These are phyloP conservation scores for Drosophila pectinifera DNA, from an alignment of 1,140 invertebrate species.

Conservation along the genomic window DNA sequence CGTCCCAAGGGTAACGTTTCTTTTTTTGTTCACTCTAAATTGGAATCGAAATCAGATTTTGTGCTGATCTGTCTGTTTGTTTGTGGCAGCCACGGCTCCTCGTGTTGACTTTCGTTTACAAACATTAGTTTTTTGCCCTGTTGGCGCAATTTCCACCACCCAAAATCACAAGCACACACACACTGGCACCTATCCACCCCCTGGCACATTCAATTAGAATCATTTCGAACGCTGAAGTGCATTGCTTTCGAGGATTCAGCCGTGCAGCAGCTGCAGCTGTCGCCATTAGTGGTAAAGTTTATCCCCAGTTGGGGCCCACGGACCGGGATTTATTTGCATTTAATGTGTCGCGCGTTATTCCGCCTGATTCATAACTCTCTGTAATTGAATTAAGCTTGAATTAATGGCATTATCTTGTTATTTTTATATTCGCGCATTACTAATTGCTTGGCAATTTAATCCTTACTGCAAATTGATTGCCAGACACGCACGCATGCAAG, in stretches of 20 bases:
- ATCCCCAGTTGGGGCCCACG: conserved; percentile 12
- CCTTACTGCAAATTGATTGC: conserved; percentile 18
- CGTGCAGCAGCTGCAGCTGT: conserved; percentile 30
- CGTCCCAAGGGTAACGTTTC: conserved; percentile 53
- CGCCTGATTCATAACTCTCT: conserved; percentile 33
- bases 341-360: conserved; percentile 18
- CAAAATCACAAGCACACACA: background rate
- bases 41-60: conserved; percentile 49
- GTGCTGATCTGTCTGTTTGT: conserved; percentile 42
- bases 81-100: conserved; percentile 14
- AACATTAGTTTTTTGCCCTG: conserved; percentile 35
- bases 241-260: conserved; percentile 20
- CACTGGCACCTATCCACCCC: background rate
- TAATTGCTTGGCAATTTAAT: conserved; percentile 36
- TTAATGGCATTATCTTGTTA: conserved; percentile 36
- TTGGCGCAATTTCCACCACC: conserved; percentile 15
- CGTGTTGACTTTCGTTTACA: conserved; percentile 47
- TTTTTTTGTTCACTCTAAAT: conserved; percentile 46
- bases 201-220: conserved; percentile 62
- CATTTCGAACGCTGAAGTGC: conserved; percentile 51
- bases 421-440: conserved; percentile 9
- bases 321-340: conserved; percentile 34
- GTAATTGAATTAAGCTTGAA: conserved; percentile 42
- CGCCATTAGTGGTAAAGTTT: conserved; percentile 35
- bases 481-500: no score